A percentile compares a stretch with the other conserved stretches of the same genome.
Evolutionary conservation across 1,140 invertebrate genomes (phyloP).

Genomic region (Babylonia areolata): DNA sequence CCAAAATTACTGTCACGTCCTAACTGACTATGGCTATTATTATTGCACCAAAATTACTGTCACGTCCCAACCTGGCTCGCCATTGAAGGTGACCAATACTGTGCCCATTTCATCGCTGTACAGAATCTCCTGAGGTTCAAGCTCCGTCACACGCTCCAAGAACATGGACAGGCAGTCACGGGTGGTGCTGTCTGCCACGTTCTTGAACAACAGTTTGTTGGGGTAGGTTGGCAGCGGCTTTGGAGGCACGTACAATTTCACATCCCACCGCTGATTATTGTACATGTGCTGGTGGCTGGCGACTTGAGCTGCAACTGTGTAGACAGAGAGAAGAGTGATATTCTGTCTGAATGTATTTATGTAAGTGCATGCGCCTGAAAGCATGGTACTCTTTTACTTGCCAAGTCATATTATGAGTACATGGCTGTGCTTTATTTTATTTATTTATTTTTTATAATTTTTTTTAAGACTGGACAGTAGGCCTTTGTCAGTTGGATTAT

Average conservation of each 20-base stretch:
- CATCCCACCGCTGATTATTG: background rate
- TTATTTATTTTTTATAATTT: too few relatives aligned
- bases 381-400: too few relatives aligned
- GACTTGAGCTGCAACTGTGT: slow-evolving; percentile 13
- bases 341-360: too few relatives aligned
- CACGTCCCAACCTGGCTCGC: slow-evolving; percentile 36
- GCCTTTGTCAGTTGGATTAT: too few relatives aligned
- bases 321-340: background rate
- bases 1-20: too few relatives aligned
- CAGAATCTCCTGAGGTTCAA: slow-evolving; percentile 34
- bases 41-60: too few relatives aligned
- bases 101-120: slow-evolving; percentile 46
- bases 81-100: slow-evolving; percentile 34
- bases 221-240: slow-evolving; percentile 27
- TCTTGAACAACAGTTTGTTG: slow-evolving; percentile 41
- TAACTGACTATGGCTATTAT: too few relatives aligned
- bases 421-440: too few relatives aligned
- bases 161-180: slow-evolving; percentile 48
- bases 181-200: slow-evolving; percentile 44
- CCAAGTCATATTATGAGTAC: too few relatives aligned
- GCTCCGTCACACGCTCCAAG: slow-evolving; percentile 44
- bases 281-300: background rate
- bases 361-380: too few relatives aligned
- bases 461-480: too few relatives aligned
- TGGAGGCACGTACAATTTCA: slow-evolving; percentile 18